Evolutionary conservation across 2,797 vertebrate genomes (phyloP), one percentile per base, ranked within the genome.

Genomic region (Kryptopterus vitreolus): DNA sequence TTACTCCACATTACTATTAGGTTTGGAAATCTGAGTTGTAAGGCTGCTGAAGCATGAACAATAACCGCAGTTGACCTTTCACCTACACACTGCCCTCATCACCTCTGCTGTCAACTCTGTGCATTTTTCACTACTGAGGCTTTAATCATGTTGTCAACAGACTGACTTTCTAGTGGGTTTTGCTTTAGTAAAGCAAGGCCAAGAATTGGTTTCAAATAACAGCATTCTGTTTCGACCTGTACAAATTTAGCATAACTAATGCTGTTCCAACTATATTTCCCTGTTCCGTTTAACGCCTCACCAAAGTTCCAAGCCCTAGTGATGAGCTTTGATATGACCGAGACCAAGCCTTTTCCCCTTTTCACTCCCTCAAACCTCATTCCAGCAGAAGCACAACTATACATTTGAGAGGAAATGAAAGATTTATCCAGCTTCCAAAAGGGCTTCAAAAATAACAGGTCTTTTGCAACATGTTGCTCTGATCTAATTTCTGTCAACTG

Each of bases 51-150:
- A 81, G 59, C 75, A 31, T 63, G 20, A 75, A 69, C 35, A 65
- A 52, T 82, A 35, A 84, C 78, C 55, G 52, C n/a, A 84, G 46
- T 70, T 79, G 68, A 83, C 74, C 52, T 62, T 78, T 80, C 31
- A 61, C 58, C 73, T 22, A 29, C 0, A 15, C 16, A 22, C 4
- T 61, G 63, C 66, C 58, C 59, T 48, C 75, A 77, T 81, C 59
- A 77, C 71, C 53, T 63, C 29, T 57, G 53, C 50, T 69, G 58
- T 72, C 58, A 63, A 24, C 66, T 71, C 74, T 35, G 63, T 24
- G 48, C 43, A 48, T 29, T 57, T 81, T 46, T 50, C 38, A 46
- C n/a, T 43, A 55, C 57, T 24, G 18, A 63, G 24, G 46, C 24
- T 81, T 77, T 77, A 71, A 62, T 77, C 63, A 77, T 38, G 46